phyloP scores from a whole-genome alignment of 2,113 vertebrate species.

The Monopterus albus region DNA sequence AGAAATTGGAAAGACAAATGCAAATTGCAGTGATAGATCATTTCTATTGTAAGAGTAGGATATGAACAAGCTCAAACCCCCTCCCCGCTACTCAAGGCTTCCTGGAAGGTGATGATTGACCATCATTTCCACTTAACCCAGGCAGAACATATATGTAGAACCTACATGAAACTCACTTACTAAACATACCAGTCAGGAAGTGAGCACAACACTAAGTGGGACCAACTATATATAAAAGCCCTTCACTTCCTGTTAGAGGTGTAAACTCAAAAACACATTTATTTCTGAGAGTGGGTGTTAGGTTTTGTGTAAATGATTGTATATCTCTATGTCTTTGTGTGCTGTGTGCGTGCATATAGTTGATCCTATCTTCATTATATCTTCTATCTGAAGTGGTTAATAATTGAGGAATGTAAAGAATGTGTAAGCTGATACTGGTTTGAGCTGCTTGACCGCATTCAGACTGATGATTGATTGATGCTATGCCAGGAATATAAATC shows the following conservation, averaged over 20 bases:
- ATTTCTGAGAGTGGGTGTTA: slow-evolving; percentile 19
- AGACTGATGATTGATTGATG: slow-evolving; percentile 64
- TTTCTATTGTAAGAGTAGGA: background rate
- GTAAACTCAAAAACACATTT: slow-evolving; percentile 39
- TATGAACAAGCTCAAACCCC: background rate
- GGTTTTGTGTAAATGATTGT: slow-evolving; percentile 13
- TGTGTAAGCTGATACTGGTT: slow-evolving; percentile 58
- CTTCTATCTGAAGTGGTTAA: slow-evolving; percentile 44
- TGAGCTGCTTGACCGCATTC: slow-evolving; percentile 51
- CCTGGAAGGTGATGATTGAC: background rate
- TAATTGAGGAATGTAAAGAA: slow-evolving; percentile 49
- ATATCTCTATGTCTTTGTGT: slow-evolving; percentile 3
- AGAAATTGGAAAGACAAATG: slow-evolving; percentile 9
- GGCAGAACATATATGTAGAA: background rate
- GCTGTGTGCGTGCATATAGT: background rate
- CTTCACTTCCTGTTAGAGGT: slow-evolving; percentile 41
- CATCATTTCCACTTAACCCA: slow-evolving; percentile 12
- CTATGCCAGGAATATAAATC: slow-evolving; percentile 48
- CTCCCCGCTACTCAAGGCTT: background rate
- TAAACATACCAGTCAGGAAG: slow-evolving; percentile 45
- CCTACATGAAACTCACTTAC: slow-evolving; percentile 4
- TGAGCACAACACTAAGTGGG: slow-evolving; percentile 40
- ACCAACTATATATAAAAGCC: slow-evolving; percentile 30
- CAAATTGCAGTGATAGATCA: background rate
- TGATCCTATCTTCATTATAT: background rate